Evolutionary conservation across 1,140 invertebrate genomes (phyloP), one percentile per base, ranked within the genome.

Genomic region (Teleopsis dalmanni): DNA sequence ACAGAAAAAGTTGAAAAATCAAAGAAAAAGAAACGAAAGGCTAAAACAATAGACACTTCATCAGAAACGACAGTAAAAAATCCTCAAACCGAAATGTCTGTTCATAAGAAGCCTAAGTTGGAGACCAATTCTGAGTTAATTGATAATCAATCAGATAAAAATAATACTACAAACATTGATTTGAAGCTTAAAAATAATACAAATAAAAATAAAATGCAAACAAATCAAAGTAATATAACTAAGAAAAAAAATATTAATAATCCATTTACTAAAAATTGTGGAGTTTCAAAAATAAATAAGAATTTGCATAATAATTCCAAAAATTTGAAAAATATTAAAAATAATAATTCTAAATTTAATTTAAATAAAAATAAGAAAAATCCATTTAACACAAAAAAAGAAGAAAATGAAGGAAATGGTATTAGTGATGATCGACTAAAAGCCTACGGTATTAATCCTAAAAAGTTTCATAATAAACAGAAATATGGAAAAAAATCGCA

Each of bases 371-470:
- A 38, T 19, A 50, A 46, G 51, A 42, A 54, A 47, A 60, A 55
- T 54, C 50, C 50, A 16, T 46, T 56, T 22, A 54, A 65, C 19
- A 45, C 47, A 26, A 53, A 50, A 49, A 50, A 48, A 48, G 50
- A 4, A 29, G 10, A 16, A 1, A 25, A 22, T 11, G 16, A 21
- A 16, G 21, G 19, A 2, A 42, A 44, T 13, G 33, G 22, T 26
- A 52, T 71, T 11, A 63, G 56, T 38, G 83, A 90, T 70, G 82
- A 87, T 50, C 78, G 93, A 52, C 71, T 96, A 1, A 80, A 82
- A 63, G 89, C 88, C 0, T 97, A 89, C 72, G 92, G 91, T 50
- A 81, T 95, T 34, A 94, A 95, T 78, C 89, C 91, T 1, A 91
- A 90, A 55, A 94, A 93, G 63, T 90, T 78, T 52, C 62, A 64